A percentile compares a stretch with the other conserved stretches of the same genome.
These are phyloP conservation scores for Calephelis perditalis DNA, from an alignment of 2,888 invertebrate genomes.

Conservation along the genomic window DNA sequence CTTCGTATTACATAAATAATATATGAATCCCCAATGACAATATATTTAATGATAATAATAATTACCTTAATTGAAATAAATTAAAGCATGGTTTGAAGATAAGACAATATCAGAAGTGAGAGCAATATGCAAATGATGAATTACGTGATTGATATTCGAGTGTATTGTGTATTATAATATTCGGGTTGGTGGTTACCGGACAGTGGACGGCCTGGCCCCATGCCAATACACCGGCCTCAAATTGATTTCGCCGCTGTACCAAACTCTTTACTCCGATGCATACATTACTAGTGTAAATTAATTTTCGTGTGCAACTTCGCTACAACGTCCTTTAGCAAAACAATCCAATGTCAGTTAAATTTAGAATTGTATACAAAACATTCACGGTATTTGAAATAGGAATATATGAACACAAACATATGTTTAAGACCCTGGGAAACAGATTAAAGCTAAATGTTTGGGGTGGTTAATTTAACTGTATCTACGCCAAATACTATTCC, in stretches of 20 bases:
- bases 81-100: too few relatives aligned
- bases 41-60: too few relatives aligned
- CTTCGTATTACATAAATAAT: too few relatives aligned
- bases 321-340: constrained; percentile 21
- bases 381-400: constrained; percentile 8
- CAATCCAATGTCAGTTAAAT: constrained; percentile 22
- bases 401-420: too few relatives aligned
- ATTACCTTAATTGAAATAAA: too few relatives aligned
- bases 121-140: constrained; percentile 24
- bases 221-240: constrained; percentile 65
- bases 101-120: too few relatives aligned
- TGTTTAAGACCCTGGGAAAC: too few relatives aligned
- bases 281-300: constrained; percentile 58
- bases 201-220: constrained; percentile 46
- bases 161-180: constrained; percentile 44
- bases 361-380: constrained; percentile 19
- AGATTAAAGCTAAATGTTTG: too few relatives aligned
- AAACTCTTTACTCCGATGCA: constrained; percentile 55
- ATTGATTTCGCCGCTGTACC: constrained; percentile 65
- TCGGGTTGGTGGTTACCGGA: constrained; percentile 45
- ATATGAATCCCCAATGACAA: too few relatives aligned
- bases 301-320: constrained; percentile 37
- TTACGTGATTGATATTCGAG: constrained; percentile 39
- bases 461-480: too few relatives aligned
- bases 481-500: too few relatives aligned